Evolutionary conservation across 2,888 invertebrate species (phyloP).

Genomic region (Chalcosyrphus nemorum): DNA sequence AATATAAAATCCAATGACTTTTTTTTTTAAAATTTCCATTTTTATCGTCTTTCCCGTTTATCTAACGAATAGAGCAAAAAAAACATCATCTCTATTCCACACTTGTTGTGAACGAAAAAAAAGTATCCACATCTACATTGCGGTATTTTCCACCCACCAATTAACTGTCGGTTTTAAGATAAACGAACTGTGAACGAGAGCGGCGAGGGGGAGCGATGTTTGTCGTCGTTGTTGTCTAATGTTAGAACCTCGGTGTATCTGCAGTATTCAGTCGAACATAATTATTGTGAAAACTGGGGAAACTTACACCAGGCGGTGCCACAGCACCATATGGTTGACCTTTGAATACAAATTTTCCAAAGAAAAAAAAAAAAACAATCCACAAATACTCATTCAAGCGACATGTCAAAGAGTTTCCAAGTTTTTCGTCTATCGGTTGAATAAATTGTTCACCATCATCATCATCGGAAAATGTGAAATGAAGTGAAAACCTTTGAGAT

Average conservation of each 20-base stretch:
- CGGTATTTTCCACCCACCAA: conserved; percentile 49
- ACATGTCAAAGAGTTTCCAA: not conserved
- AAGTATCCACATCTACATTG: conserved; percentile 21
- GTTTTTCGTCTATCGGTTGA: conserved; percentile 10
- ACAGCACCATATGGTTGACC: conserved; percentile 24
- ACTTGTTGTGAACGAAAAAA: conserved; percentile 21
- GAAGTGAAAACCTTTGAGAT: conserved; percentile 11
- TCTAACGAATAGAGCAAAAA: conserved; percentile 18
- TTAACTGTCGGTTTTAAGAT: conserved; percentile 40
- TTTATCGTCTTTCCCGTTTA: conserved; percentile 33
- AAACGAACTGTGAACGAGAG: conserved; percentile 37
- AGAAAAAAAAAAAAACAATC: not conserved
- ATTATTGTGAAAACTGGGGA: conserved; percentile 27
- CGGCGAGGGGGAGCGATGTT: not conserved
- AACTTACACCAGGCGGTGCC: not conserved
- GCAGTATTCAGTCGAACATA: conserved; percentile 1
- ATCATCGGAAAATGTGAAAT: conserved; percentile 9
- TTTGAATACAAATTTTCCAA: not conserved
- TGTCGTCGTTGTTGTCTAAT: conserved; percentile 16
- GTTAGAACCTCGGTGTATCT: conserved; percentile 7
- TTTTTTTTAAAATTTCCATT: conserved; percentile 34
- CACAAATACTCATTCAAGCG: not conserved
- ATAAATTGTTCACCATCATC: conserved; percentile 12
- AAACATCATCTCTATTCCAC: conserved; percentile 26
- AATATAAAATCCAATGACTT: not conserved